Evolutionary conservation across 92 coral and sea anemone species (phyloP), one percentile per base, ranked within the genome.

Genomic region (Porites divaricata): DNA sequence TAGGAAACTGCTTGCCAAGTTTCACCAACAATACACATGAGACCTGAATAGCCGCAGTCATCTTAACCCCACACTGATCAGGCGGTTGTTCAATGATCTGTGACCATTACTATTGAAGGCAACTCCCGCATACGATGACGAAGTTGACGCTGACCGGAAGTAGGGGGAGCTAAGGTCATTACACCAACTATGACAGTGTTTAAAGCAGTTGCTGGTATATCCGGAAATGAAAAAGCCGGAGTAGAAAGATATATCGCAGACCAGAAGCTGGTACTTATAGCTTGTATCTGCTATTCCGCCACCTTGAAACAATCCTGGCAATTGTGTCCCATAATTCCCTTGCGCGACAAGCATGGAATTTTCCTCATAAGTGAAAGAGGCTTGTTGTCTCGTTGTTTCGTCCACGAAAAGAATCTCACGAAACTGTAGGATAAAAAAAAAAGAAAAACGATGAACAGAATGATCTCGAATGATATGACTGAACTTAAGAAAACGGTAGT

Each of bases 31-130:
- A 35, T 35, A 35, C 45, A 35, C 45, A 35, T 35, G 4, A 35
- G 5, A 0, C 45, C 45, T 35, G 5, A 35, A 35, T 35, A 35
- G 45, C 45, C 45, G 4, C 45, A 4, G 45, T 87, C 53, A 87
- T 51, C 90, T 78, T 16, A 87, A 64, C 57, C 88, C 92, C 0
- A 80, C 92, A 50, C 81, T 85, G 16, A 89, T 79, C 15, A 79
- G 72, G 4, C 66, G 75, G 67, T 51, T 85, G 22, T 24, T 9
- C 15, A 21, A 13, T 48, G 81, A 56, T 2, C 21, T 6, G 61
- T 89, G 86, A 20, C 92, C 92, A 74, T 89, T 89, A 22, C 10
- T 64, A 19, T 89, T 85, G 26, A 89, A 89, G 24, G 92, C 89
- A 12, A 84, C 85, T 15, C 92, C 92, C 1, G 8, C 16, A n/a